A percentile compares a stretch with the other conserved stretches of the same genome.
These are phyloP conservation scores for Halcyon badia DNA, from an alignment of 2,797 vertebrate species.

Conservation along the genomic window DNA sequence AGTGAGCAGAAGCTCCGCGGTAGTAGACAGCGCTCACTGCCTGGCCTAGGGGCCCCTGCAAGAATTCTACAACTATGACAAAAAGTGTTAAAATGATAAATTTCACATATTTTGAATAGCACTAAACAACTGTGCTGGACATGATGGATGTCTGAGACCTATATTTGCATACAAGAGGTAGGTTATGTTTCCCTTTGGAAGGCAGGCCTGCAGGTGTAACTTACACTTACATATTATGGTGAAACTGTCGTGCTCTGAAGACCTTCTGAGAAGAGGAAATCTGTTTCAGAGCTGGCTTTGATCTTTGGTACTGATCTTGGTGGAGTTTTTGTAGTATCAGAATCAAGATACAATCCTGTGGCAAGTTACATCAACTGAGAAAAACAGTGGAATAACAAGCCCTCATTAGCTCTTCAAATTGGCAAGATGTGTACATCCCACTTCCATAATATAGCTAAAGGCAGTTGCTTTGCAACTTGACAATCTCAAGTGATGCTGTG, in stretches of 20 bases:
- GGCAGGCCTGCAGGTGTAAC: background rate
- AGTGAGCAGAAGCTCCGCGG: background rate
- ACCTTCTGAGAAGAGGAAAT: background rate
- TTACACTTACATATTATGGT: background rate
- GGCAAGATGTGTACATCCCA: background rate
- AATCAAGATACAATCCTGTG: background rate
- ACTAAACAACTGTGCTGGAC: background rate
- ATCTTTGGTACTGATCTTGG: background rate
- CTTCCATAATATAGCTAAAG: background rate
- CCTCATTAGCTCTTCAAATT: background rate
- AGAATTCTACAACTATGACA: background rate
- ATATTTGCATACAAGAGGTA: background rate
- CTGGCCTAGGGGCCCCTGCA: background rate
- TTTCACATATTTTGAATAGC: background rate
- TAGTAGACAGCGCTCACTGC: too few species aligned
- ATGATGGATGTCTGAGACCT: background rate
- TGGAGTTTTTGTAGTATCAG: background rate
- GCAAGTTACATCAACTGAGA: background rate
- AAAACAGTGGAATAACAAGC: background rate
- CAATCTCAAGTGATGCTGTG: background rate
- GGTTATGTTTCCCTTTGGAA: background rate
- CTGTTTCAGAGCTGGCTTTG: background rate
- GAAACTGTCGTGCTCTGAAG: background rate
- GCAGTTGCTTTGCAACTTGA: background rate
- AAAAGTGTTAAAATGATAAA: background rate